These are phyloP conservation scores for Bugulina stolonifera DNA, from an alignment of 2,888 invertebrate species.

Conservation along the genomic window DNA sequence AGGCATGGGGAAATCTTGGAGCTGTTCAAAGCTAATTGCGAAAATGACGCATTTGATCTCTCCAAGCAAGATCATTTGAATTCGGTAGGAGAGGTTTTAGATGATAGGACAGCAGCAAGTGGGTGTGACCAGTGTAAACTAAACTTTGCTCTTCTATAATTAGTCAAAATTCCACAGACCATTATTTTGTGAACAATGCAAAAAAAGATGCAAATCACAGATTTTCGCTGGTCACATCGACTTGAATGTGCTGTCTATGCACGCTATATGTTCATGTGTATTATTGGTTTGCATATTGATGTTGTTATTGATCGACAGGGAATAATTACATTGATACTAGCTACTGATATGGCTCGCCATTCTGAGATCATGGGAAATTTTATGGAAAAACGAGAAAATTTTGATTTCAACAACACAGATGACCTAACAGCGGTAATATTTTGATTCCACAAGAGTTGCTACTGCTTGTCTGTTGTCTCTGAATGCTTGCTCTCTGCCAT, in stretches of 20 bases:
- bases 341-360: constrained; percentile 54
- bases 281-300: background rate
- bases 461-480: too few relatives aligned
- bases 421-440: constrained; percentile 37
- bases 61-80: constrained; percentile 45
- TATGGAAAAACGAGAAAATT: constrained; percentile 36
- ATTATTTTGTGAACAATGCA: too few relatives aligned
- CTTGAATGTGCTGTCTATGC: too few relatives aligned
- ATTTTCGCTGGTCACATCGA: too few relatives aligned
- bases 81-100: constrained; percentile 38
- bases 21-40: constrained; percentile 44
- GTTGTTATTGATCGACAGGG: constrained; percentile 35
- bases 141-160: too few relatives aligned
- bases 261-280: too few relatives aligned
- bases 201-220: too few relatives aligned
- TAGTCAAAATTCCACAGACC: too few relatives aligned
- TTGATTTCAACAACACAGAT: constrained; percentile 37
- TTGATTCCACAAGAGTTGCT: background rate
- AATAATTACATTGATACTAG: constrained; percentile 50
- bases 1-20: constrained; percentile 51
- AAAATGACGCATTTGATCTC: constrained; percentile 41
- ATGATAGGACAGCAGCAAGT: too few relatives aligned
- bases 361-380: constrained; percentile 51
- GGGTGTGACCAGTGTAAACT: too few relatives aligned
- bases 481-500: too few relatives aligned